Conservation (phyloP, 2,888 invertebrate species). For the Hofmannophila pseudospretella region DNA sequence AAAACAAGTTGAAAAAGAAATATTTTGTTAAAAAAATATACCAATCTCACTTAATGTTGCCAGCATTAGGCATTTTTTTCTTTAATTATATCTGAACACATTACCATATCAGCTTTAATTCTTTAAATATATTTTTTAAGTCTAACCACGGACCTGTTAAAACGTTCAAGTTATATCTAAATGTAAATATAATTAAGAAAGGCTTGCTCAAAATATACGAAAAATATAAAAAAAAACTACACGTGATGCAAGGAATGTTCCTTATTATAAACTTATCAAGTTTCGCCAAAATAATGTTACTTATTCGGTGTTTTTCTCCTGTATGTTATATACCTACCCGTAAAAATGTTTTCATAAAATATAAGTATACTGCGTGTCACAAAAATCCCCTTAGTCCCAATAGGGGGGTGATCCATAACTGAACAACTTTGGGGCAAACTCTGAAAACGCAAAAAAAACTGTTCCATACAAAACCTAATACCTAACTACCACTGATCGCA, state of each 20-base stretch:
- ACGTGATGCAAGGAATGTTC: constrained; percentile 41
- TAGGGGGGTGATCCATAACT: too few relatives aligned
- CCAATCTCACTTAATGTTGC: too few relatives aligned
- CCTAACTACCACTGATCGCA: too few relatives aligned
- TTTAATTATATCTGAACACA: constrained; percentile 25
- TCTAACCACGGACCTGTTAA: constrained; percentile 8
- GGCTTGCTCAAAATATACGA: constrained; percentile 45
- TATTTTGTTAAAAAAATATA: too few relatives aligned
- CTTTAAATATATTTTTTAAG: constrained; percentile 21
- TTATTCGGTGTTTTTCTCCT: constrained; percentile 15
- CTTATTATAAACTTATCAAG: constrained; percentile 18
- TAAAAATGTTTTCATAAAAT: not conserved
- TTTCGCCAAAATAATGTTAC: constrained; percentile 19
- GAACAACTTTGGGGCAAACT: too few relatives aligned
- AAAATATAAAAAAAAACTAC: constrained; percentile 17
- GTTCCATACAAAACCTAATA: too few relatives aligned
- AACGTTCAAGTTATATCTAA: constrained; percentile 9
- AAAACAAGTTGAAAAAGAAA: too few relatives aligned
- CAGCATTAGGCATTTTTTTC: not conserved
- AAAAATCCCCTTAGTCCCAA: too few relatives aligned
- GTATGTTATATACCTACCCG: too few relatives aligned
- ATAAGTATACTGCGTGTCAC: too few relatives aligned
- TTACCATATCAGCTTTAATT: constrained; percentile 57
- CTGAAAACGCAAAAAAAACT: too few relatives aligned
- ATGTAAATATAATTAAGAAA: constrained; percentile 17